Percentiles rank a stretch among this genome's conserved stretches.
phyloP scores from a whole-genome alignment of 2,113 vertebrate species.

The Malurus alboscapulatus region DNA sequence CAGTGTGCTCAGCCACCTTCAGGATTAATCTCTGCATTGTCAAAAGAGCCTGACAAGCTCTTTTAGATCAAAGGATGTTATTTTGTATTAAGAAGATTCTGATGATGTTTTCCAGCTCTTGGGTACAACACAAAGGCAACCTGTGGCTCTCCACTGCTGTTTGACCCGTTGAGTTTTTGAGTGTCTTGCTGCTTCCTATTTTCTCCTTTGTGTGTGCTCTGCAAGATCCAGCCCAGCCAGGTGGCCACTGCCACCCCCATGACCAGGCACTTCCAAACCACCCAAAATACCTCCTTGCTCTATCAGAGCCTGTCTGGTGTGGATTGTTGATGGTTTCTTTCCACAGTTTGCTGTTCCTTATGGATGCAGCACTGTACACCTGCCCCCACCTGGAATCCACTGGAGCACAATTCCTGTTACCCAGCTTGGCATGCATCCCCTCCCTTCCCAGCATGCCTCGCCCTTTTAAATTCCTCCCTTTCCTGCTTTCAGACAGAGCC shows the following conservation, averaged over 20 bases:
- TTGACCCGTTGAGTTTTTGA: accelerated
- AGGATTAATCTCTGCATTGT: background rate
- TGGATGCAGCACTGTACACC: background rate
- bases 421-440: background rate
- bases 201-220: background rate
- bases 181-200: background rate
- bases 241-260: background rate
- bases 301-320: background rate
- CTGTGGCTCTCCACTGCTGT: background rate
- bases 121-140: background rate
- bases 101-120: background rate
- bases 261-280: background rate
- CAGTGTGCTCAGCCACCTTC: background rate
- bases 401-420: background rate
- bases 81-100: background rate
- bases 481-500: background rate
- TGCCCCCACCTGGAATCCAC: background rate
- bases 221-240: background rate
- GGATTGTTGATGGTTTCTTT: background rate
- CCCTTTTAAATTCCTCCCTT: background rate
- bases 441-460: background rate
- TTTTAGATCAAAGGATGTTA: background rate
- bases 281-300: background rate
- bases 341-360: background rate
- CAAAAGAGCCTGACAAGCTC: background rate